These are phyloP conservation scores for Botia kubotai DNA, from an alignment of 2,797 vertebrate species.

Conservation along the genomic window DNA sequence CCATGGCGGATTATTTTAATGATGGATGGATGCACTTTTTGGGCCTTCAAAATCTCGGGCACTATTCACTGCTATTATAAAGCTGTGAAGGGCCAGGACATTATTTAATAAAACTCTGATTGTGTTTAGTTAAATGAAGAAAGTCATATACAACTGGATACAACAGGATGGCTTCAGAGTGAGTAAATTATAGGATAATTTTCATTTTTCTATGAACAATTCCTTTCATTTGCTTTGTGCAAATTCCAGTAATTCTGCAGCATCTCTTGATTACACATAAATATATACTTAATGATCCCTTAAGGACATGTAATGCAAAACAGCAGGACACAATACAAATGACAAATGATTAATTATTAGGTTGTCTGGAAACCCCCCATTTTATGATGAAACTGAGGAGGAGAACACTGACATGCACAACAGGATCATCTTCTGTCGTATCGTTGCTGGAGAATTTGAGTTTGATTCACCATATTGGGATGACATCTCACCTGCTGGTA, in stretches of 20 bases:
- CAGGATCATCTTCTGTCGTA: slow-evolving; percentile 88
- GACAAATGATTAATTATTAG: slow-evolving; percentile 61
- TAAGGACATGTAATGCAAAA: neutral
- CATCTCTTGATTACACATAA: too few species aligned
- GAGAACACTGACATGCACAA: slow-evolving; percentile 86
- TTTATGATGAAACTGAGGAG: slow-evolving; percentile 88
- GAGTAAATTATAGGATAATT: neutral
- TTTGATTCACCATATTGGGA: slow-evolving; percentile 90
- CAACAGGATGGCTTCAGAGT: too few species aligned
- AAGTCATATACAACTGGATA: too few species aligned
- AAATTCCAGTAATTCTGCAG: too few species aligned
- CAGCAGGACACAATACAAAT: neutral
- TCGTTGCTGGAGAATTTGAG: slow-evolving; percentile 87
- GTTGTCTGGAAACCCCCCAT: slow-evolving; percentile 87
- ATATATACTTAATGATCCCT: neutral
- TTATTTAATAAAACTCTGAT: too few species aligned
- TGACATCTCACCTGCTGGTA: slow-evolving; percentile 87
- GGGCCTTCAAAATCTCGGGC: too few species aligned
- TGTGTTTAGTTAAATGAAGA: too few species aligned
- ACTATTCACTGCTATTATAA: too few species aligned
- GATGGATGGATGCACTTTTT: too few species aligned
- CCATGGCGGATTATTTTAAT: too few species aligned
- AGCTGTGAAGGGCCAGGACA: too few species aligned
- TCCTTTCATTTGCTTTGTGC: neutral
- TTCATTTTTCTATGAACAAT: neutral